Percentiles rank a stretch among this genome's conserved stretches.
These are phyloP conservation scores for Elachura formosa DNA, from an alignment of 2,113 vertebrate species.

Conservation along the genomic window DNA sequence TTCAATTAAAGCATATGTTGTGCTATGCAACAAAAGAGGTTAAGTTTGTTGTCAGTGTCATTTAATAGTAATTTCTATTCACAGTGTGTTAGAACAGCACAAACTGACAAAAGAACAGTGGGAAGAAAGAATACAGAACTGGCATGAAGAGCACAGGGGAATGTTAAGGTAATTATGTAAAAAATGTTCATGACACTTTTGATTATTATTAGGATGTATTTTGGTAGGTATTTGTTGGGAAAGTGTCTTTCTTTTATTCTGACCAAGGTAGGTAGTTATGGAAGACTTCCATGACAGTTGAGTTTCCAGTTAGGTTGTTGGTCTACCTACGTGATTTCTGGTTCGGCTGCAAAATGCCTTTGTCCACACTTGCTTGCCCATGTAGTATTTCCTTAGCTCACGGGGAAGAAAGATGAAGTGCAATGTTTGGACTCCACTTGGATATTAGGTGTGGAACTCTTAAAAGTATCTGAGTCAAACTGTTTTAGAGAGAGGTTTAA, in stretches of 20 bases:
- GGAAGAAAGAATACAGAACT: conserved; percentile 98
- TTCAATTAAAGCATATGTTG: neutral
- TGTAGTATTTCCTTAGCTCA: neutral
- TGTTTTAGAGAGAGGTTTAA: neutral
- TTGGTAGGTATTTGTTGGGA: neutral
- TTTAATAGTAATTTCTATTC: conserved; percentile 17
- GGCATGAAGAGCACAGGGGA: conserved; percentile 95
- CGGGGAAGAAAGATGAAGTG: neutral
- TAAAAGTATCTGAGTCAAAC: neutral
- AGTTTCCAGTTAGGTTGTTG: neutral
- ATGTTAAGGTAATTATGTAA: conserved; percentile 83
- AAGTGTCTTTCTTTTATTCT: neutral
- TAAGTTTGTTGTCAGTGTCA: neutral
- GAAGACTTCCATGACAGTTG: neutral
- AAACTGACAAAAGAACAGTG: conserved; percentile 98
- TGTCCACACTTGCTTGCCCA: neutral
- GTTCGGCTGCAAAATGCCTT: neutral
- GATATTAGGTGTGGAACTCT: neutral
- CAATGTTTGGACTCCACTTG: neutral
- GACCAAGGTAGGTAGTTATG: neutral
- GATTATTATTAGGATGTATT: neutral
- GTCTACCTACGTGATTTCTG: neutral
- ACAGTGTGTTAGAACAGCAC: conserved; percentile 94
- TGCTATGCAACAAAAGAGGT: neutral
- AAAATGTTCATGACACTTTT: neutral